Evolutionary conservation across 2,113 vertebrate species (phyloP).

Genomic region (Cynoglossus semilaevis): DNA sequence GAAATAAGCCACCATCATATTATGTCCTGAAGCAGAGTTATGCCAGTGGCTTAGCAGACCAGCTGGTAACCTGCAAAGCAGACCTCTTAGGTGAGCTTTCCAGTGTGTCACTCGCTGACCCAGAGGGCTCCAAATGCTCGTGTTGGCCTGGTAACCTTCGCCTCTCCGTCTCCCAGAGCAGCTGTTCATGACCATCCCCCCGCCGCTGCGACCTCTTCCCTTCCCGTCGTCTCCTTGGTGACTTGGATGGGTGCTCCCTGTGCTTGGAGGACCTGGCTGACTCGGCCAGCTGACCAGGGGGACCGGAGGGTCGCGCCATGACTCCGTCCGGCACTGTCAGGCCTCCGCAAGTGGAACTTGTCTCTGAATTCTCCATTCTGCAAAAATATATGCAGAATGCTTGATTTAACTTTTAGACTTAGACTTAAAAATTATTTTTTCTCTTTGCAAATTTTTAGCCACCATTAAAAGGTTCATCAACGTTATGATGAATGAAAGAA

Average conservation of each 20-base stretch:
- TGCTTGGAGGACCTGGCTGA: constrained; percentile 51
- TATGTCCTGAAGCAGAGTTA: constrained; percentile 37
- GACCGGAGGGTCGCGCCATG: constrained; percentile 8
- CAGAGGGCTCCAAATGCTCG: constrained; percentile 64
- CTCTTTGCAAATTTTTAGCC: too few species aligned
- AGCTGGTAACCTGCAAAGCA: constrained; percentile 57
- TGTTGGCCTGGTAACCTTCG: constrained; percentile 73
- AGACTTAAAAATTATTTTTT: too few species aligned
- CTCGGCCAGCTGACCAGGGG: constrained; percentile 37
- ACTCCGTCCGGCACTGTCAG: constrained; percentile 23
- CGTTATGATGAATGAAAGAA: too few species aligned
- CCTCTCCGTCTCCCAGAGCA: constrained; percentile 56
- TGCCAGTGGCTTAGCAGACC: constrained; percentile 40
- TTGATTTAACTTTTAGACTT: too few species aligned
- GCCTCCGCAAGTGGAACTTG: constrained; percentile 7
- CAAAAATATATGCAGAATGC: neutral
- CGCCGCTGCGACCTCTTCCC: constrained; percentile 63
- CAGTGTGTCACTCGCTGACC: constrained; percentile 56
- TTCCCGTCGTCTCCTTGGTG: constrained; percentile 72
- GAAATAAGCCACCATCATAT: constrained; percentile 22
- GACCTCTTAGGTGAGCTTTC: constrained; percentile 76
- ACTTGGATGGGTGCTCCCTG: constrained; percentile 60
- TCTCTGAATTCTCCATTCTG: constrained; percentile 66
- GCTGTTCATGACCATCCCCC: constrained; percentile 66
- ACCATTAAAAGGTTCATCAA: too few species aligned